Evolutionary conservation across 2,113 vertebrate genomes (phyloP), one percentile per base, ranked within the genome.

Genomic region (Trogon melanurus): DNA sequence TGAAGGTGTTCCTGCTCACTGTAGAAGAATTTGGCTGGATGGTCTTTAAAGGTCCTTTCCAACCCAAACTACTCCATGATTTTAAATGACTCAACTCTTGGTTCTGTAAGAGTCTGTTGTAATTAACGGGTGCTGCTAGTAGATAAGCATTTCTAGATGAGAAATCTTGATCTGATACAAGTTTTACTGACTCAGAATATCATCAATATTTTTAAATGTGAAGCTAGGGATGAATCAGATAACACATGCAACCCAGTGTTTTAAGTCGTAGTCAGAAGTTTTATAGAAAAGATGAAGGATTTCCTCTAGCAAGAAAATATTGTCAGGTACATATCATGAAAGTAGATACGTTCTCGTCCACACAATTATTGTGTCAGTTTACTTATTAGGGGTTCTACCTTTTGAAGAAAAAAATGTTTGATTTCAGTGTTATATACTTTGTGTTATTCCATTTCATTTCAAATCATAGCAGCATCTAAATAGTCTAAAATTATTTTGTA

Each of bases 61-160:
- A 36, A 71, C 13, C 23, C 25, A 29, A 36, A 51, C 17, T 27
- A 15, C 51, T 27, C 25, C 51, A 29, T 29, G 26, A 21, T 23
- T 41, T 5, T 70, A 57, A 69, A 69, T 18, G 6, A 60, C 8
- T 34, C 38, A 13, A 61, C 34, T 29, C 80, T 19, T 51, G 3
- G 0, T 32, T 10, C 0, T 47, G 25, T 48, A 20, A 13, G 16
- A 25, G 3, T 51, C 15, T 41, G 4, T 13, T 56, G 2, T 34
- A 78, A 51, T 16, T 66, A n/a, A 26, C 74, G 17, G 8, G 34
- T 48, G 9, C 2, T 74, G 27, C 26, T 54, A 23, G 16, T 44
- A 11, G 9, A 1, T 22, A 22, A 84, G 5, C 29, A 69, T 65
- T 86, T 73, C n/a, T 38, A 26, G 22, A 38, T 4, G 1, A 8